Percentiles rank a stretch among this genome's conserved stretches.
Conservation (phyloP, 2,797 vertebrate species). For the Syndactyla subalaris region DNA sequence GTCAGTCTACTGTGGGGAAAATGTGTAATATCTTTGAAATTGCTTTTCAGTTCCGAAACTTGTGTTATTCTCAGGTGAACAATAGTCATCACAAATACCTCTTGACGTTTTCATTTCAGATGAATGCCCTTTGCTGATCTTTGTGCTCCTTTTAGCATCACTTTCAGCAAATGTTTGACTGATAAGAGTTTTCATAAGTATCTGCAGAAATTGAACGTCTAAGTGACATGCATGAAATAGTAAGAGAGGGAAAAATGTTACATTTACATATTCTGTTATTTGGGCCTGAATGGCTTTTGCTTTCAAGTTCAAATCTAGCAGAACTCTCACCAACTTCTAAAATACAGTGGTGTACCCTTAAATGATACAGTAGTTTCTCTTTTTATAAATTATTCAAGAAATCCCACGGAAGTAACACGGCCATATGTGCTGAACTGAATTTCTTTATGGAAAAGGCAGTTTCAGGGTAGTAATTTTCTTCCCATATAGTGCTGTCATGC, state of each 20-base stretch:
- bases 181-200: background rate
- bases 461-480: background rate
- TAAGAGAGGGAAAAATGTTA: background rate
- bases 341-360: background rate
- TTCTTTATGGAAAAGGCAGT: background rate
- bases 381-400: background rate
- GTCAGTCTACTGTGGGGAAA: background rate
- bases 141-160: background rate
- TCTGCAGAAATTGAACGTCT: background rate
- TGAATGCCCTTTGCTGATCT: background rate
- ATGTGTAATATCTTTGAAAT: background rate
- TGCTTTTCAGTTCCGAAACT: background rate
- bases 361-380: background rate
- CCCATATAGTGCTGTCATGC: background rate
- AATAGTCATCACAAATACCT: background rate
- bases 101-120: slow-evolving; percentile 22
- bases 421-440: background rate
- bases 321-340: background rate
- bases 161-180: slow-evolving; percentile 25
- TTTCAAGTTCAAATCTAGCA: background rate
- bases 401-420: background rate
- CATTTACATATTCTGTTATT: background rate
- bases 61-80: slow-evolving; percentile 2
- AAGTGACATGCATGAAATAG: background rate
- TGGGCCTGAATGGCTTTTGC: background rate